A percentile compares a stretch with the other conserved stretches of the same genome.
These are phyloP conservation scores for Leucoraja ocellata DNA, from an alignment of 2,797 vertebrate genomes.

Conservation along the genomic window DNA sequence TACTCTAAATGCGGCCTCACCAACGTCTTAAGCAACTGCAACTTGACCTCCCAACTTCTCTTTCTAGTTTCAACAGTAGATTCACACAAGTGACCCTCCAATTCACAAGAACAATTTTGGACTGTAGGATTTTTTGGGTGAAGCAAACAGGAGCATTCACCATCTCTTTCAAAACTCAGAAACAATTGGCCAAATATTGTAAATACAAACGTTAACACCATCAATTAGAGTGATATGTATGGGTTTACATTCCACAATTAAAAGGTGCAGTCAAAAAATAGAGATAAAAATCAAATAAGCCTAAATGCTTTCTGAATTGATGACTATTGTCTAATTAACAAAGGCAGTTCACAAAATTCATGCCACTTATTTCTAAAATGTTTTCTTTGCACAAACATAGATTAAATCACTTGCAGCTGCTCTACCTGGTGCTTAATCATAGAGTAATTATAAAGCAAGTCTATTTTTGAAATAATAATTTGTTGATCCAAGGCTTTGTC, in stretches of 20 bases:
- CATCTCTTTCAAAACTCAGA: too few relatives aligned
- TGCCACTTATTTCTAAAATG: neutral
- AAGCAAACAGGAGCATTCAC: too few relatives aligned
- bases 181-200: neutral
- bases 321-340: neutral
- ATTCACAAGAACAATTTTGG: too few relatives aligned
- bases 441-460: neutral
- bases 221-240: neutral
- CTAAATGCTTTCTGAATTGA: neutral
- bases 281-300: neutral
- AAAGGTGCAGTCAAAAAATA: neutral
- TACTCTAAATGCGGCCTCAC: too few relatives aligned
- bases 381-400: neutral
- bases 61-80: too few relatives aligned
- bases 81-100: too few relatives aligned
- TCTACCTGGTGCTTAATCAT: neutral
- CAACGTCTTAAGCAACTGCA: too few relatives aligned
- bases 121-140: too few relatives aligned
- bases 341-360: neutral
- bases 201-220: neutral
- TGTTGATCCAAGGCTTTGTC: neutral
- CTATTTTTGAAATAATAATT: neutral
- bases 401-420: slow-evolving; percentile 21
- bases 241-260: neutral
- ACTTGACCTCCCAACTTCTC: too few relatives aligned